A percentile compares a stretch with the other conserved stretches of the same genome.
Conservation (phyloP, 2,888 invertebrate genomes). For the Platycnemis pennipes region DNA sequence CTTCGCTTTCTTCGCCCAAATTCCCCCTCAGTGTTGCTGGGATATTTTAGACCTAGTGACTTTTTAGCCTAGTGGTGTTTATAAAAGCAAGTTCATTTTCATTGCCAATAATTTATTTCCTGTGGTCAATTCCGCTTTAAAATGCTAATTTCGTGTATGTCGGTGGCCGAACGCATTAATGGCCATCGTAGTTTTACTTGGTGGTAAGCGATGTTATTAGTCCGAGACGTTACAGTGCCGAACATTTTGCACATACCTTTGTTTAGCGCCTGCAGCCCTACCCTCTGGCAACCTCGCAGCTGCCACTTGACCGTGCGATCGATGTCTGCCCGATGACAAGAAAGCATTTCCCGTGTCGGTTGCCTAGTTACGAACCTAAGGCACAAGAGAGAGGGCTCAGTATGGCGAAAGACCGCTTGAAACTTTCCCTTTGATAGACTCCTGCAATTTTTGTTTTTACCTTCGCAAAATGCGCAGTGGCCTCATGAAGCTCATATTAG, state of each 20-base stretch:
- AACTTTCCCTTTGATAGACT: neutral
- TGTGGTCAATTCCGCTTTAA: too few relatives aligned
- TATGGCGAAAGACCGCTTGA: neutral
- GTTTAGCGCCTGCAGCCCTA: conserved; percentile 19
- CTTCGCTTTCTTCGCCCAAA: too few relatives aligned
- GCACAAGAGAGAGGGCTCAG: neutral
- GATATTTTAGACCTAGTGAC: too few relatives aligned
- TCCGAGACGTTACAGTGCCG: neutral
- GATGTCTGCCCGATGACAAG: conserved; percentile 26
- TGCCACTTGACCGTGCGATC: conserved; percentile 43
- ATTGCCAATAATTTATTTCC: too few relatives aligned
- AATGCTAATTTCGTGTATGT: too few relatives aligned
- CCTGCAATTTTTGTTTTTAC: neutral
- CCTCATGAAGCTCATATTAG: too few relatives aligned
- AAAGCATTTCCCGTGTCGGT: conserved; percentile 21
- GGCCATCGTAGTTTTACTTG: too few relatives aligned
- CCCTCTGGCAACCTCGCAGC: conserved; percentile 25
- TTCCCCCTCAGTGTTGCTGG: too few relatives aligned
- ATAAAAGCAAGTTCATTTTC: too few relatives aligned
- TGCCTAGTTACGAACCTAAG: conserved; percentile 46
- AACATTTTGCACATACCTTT: neutral
- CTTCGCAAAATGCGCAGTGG: too few relatives aligned
- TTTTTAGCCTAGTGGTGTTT: too few relatives aligned
- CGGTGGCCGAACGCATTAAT: neutral
- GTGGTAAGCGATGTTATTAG: neutral